A percentile compares a stretch with the other conserved stretches of the same genome.
These are phyloP conservation scores for Phrynocephalus guinanensis DNA, from an alignment of 2,797 vertebrate genomes.

Conservation along the genomic window DNA sequence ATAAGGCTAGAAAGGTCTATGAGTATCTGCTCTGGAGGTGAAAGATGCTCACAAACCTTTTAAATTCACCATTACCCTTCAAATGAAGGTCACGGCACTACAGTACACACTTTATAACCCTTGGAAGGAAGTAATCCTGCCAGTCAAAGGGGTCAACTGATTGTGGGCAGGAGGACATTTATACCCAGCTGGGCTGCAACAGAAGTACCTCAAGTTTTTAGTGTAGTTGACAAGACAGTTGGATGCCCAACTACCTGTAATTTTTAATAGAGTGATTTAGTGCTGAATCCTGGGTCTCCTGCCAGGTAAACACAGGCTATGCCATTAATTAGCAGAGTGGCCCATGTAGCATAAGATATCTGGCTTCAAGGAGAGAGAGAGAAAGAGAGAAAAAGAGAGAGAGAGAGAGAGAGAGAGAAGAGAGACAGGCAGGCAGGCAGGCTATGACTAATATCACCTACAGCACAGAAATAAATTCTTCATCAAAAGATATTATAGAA, in stretches of 20 bases:
- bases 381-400: not conserved
- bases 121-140: not conserved
- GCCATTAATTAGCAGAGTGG: no score
- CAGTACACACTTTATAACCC: not conserved
- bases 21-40: no score
- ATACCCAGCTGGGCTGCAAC: not conserved
- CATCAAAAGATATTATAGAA: not conserved
- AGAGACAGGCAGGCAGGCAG: no score
- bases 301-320: not conserved
- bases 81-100: not conserved
- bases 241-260: no score
- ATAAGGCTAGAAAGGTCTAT: not conserved
- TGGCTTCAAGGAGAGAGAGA: not conserved
- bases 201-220: not conserved
- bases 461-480: not conserved
- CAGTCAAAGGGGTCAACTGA: not conserved
- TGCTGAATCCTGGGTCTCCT: not conserved
- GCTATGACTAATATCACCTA: not conserved
- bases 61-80: no score
- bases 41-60: no score
- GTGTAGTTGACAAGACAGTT: no score
- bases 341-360: not conserved
- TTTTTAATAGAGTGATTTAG: not conserved
- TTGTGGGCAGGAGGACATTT: no score
- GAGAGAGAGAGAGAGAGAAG: no score